Base-by-base conservation (phyloP, 2,888 invertebrate species). In the Caenorhabditis wallacei region DNA sequence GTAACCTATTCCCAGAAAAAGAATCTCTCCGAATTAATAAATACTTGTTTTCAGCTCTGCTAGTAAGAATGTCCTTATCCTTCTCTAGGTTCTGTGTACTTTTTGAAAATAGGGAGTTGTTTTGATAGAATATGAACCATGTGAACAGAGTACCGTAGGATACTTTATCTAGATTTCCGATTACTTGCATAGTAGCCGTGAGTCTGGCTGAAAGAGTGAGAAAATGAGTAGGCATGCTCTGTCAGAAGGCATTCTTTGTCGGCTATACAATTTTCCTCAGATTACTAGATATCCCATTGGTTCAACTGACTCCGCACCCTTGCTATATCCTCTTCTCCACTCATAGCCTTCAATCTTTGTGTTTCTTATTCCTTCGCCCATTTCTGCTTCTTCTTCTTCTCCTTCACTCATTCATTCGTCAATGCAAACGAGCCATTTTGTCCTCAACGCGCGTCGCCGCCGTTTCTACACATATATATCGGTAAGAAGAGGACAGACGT, bases 401-500 rank as follows among this genome's bases (percentile, higher is more conserved):
- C 46, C 46, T n/a, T n/a, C n/a, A n/a, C n/a, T 13, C 48, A 37
- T 66, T 66, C 46, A 18, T 46, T 35, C 66, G n/a, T 53, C 53
- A 37, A 53, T 53, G 37, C 53, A 35, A 56, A 66, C 26, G 53
- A 66, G 26, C 3, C 30, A 30, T 30, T 30, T 30, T 30, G 30
- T 30, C 30, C 30, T 30, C 8, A 3, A 5, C 30, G 3, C 30
- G n/a, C 35, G 18, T 51, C 20, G 51, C 20, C 26, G 53, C 16
- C 22, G 18, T 53, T 26, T 48, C 26, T 26, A 18, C 20, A 11
- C 16, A 51, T n/a, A 18, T 20, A 18, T 22, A 51, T 61, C 59
- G 72, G 61, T 63, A 63, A 63, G 46, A 40, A 40, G 71, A 59
- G 48, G 46, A 48, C 30, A 35, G 63, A 66, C 53, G 30, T 8